Base-by-base conservation (phyloP, 2,888 invertebrate species). In the Drosophila heteroneura region DNA sequence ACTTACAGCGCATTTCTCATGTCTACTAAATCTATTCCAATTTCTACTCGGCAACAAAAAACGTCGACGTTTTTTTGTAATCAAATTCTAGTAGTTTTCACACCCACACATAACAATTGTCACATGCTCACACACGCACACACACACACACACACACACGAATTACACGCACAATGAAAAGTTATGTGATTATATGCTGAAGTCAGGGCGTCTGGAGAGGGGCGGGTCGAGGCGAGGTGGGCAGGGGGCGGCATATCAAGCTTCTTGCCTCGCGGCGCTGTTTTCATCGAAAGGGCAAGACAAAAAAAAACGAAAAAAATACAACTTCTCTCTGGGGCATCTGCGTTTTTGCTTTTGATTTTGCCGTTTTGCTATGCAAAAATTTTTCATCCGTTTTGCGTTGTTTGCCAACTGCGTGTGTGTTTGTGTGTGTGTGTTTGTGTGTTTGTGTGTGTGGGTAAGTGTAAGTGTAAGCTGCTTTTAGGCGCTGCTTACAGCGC, bases 401-500 rank as follows among this genome's bases (percentile, higher is more conserved):
- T 63, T 84, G 70, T 82, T 84, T 84, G 65, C 68, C 39, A 56
- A 65, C 58, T 41, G 39, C 22, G 54, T 65, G 57, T n/a, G 53
- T 32, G 54, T 16, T 60, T 28, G 32, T 60, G 53, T 53, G 57
- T 30, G 47, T 47, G 60, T 30, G 58, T n/a, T n/a, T 30, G 63
- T 16, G 70, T 26, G 26, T 26, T 53, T 30, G 61, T 32, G 64
- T 16, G 70, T 35, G 70, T 60, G 65, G 47, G 76, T 49, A 61
- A 49, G 80, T 65, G 73, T 75, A 70, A 73, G 73, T 80, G 76
- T 89, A 85, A 85, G 89, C 85, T 67, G 82, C 87, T 85, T 84
- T 89, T 80, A 89, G 87, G 76, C 78, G 82, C 81, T 78, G 84
- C 76, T 84, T 82, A 85, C 82, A 84, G 89, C 70, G 62, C 56